These are phyloP conservation scores for Luidia sarsii DNA, from an alignment of 53 echinoderm and acorn worm genomes.

Conservation along the genomic window DNA sequence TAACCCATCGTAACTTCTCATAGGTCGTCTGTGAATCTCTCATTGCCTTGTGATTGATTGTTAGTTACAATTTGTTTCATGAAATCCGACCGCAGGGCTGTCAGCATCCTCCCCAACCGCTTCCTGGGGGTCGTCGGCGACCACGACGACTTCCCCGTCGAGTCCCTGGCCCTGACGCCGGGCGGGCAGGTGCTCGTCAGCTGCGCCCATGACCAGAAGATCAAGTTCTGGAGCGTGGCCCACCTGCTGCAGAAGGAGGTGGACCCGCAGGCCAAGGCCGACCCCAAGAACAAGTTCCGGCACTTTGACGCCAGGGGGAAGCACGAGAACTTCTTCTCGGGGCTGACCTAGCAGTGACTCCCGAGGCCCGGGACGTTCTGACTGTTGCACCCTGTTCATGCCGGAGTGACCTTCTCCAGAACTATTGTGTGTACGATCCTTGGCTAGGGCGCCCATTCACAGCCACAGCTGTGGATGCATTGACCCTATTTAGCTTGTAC, in stretches of 20 bases:
- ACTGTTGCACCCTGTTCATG: too few relatives aligned
- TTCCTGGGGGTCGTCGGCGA: slow-evolving; percentile 92
- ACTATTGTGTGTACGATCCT: too few relatives aligned
- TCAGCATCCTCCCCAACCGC: slow-evolving; percentile 86
- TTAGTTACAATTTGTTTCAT: too few relatives aligned
- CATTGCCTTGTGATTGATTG: too few relatives aligned
- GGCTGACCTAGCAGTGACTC: slow-evolving; percentile 62
- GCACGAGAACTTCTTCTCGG: slow-evolving; percentile 90
- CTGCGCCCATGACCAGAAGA: slow-evolving; percentile 85
- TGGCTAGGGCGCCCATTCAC: too few relatives aligned
- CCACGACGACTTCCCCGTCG: slow-evolving; percentile 83
- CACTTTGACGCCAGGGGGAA: slow-evolving; percentile 76
- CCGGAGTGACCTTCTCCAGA: too few relatives aligned
- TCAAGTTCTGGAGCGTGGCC: slow-evolving; percentile 92
- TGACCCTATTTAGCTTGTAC: too few relatives aligned
- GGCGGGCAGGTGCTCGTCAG: slow-evolving; percentile 71
- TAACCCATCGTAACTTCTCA: too few relatives aligned
- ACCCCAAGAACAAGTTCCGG: slow-evolving; percentile 64
- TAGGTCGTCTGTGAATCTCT: too few relatives aligned
- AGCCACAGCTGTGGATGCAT: too few relatives aligned
- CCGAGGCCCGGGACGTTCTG: too few relatives aligned
- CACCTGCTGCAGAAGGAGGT: slow-evolving; percentile 76
- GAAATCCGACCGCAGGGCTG: slow-evolving; percentile 83
- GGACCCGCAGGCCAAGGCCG: slow-evolving; percentile 71
- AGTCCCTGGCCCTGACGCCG: slow-evolving; percentile 66